These are phyloP conservation scores for Toxonevra muliebris DNA, from an alignment of 2,888 invertebrate species.

Conservation along the genomic window DNA sequence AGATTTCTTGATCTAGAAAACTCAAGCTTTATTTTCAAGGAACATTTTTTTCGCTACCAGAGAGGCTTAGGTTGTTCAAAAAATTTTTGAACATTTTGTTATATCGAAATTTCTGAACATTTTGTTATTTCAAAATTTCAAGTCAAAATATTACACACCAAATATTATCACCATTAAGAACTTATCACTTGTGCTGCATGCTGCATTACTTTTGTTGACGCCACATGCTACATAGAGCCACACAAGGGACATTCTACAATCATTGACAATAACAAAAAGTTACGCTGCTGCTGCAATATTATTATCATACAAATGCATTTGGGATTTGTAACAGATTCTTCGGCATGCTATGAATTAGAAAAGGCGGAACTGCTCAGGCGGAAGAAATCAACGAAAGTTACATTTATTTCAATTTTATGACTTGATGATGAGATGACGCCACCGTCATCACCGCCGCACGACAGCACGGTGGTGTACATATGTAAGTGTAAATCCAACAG, in stretches of 20 bases:
- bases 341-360: constrained; percentile 7
- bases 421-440: constrained; percentile 36
- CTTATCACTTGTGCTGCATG: too few relatives aligned
- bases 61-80: too few relatives aligned
- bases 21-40: too few relatives aligned
- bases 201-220: background rate
- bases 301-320: background rate
- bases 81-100: too few relatives aligned
- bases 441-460: background rate
- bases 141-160: too few relatives aligned
- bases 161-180: too few relatives aligned
- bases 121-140: too few relatives aligned
- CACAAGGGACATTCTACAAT: background rate
- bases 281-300: too few relatives aligned
- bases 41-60: too few relatives aligned
- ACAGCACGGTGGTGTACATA: background rate
- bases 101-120: too few relatives aligned
- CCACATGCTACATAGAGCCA: background rate
- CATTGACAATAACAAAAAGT: background rate
- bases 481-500: constrained; percentile 46
- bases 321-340: constrained; percentile 14
- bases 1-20: too few relatives aligned
- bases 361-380: constrained; percentile 47
- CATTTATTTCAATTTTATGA: constrained; percentile 57
- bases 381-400: constrained; percentile 43